phyloP scores from a whole-genome alignment of 2,113 vertebrate species.

The Eulemur macaco region DNA sequence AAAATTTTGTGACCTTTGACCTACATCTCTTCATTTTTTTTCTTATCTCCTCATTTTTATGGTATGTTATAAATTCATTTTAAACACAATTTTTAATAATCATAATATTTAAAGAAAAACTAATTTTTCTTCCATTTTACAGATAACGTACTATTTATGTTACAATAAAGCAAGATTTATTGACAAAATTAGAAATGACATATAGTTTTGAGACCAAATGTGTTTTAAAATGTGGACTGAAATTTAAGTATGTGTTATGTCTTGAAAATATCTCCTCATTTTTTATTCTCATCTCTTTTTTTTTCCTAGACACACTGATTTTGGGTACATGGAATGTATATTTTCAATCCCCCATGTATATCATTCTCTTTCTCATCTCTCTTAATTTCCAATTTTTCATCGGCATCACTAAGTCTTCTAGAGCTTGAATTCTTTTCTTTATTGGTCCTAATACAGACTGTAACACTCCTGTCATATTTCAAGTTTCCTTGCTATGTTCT shows the following conservation, averaged over 20 bases:
- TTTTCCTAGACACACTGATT: neutral
- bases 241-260: neutral
- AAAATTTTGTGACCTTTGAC: neutral
- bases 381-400: neutral
- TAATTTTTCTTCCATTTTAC: neutral
- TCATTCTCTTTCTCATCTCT: neutral
- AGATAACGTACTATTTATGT: slow-evolving; percentile 10
- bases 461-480: neutral
- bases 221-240: slow-evolving; percentile 5
- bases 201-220: neutral
- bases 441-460: neutral
- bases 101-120: neutral
- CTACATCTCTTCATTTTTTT: neutral
- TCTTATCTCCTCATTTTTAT: neutral
- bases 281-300: neutral
- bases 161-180: neutral
- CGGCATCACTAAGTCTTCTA: neutral
- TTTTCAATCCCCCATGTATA: neutral
- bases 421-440: neutral
- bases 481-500: neutral
- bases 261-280: neutral
- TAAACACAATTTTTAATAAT: slow-evolving; percentile 34
- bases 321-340: neutral
- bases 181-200: neutral
- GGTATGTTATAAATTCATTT: neutral